Conservation (phyloP, 1,140 invertebrate genomes). For the Hetaerina americana region DNA sequence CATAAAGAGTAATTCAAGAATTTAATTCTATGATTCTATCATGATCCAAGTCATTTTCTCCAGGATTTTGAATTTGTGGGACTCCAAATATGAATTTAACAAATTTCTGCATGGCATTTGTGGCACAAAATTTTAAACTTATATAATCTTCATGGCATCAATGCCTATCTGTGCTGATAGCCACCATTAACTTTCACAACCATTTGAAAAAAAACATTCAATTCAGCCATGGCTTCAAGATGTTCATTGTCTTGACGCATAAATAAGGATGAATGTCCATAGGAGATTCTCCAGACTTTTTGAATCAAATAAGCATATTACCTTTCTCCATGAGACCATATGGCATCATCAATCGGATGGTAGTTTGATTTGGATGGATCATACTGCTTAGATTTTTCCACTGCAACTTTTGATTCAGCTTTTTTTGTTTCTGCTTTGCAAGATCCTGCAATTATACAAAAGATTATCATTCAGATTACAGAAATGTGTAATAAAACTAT, state of each 20-base stretch:
- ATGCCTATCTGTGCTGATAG: no score
- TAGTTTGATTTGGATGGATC: constrained; percentile 67
- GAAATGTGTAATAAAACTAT: no score
- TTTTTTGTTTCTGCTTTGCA: neutral
- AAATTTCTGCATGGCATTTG: no score
- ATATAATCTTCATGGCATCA: no score
- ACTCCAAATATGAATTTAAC: neutral
- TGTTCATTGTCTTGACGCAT: no score
- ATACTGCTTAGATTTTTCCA: constrained; percentile 35
- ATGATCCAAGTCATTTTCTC: neutral
- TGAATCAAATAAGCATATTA: constrained; percentile 27
- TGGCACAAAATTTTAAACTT: no score
- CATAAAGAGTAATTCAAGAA: neutral
- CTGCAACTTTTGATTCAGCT: neutral
- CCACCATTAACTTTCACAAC: no score
- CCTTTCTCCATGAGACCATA: constrained; percentile 66
- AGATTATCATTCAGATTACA: no score
- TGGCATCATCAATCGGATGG: constrained; percentile 81
- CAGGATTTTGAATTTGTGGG: neutral
- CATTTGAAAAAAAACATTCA: no score
- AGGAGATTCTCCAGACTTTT: no score
- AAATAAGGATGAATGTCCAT: no score
- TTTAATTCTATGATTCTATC: neutral
- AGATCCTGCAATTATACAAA: neutral
- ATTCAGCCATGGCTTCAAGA: no score